phyloP scores from a whole-genome alignment of 1,140 invertebrate species.

The Mactra quadrangularis region DNA sequence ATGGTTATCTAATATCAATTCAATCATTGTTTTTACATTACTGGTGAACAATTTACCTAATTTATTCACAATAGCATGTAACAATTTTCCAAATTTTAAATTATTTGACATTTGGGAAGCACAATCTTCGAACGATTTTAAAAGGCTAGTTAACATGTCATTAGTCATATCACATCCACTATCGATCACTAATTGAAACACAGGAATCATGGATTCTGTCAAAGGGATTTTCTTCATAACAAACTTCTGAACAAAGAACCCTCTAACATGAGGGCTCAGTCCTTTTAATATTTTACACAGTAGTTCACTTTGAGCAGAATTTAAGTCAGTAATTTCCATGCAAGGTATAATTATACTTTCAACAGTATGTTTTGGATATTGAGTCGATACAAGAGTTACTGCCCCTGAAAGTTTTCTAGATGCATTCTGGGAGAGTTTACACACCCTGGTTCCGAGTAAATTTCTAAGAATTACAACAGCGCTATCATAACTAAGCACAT shows the following conservation, averaged over 20 bases:
- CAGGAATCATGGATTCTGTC: slow-evolving; percentile 5
- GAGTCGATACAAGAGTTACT: slow-evolving; percentile 22
- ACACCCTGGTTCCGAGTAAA: background rate
- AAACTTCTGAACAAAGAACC: slow-evolving; percentile 21
- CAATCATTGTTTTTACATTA: background rate
- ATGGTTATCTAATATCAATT: slow-evolving; percentile 5
- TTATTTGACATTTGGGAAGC: background rate
- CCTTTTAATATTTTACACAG: slow-evolving; percentile 19
- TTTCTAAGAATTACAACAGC: slow-evolving; percentile 6
- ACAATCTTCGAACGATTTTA: background rate
- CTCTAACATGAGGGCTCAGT: background rate
- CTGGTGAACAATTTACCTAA: background rate
- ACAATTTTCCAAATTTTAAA: slow-evolving; percentile 32
- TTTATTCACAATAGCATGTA: slow-evolving; percentile 38
- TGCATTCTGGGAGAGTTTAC: slow-evolving; percentile 32
- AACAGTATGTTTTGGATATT: slow-evolving; percentile 32
- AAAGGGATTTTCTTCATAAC: background rate
- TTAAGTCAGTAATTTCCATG: background rate
- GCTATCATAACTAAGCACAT: slow-evolving; percentile 16
- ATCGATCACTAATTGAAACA: slow-evolving; percentile 9
- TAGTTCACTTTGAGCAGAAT: slow-evolving; percentile 3
- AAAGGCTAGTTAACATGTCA: background rate
- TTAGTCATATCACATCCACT: slow-evolving; percentile 7
- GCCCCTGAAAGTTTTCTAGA: slow-evolving; percentile 30
- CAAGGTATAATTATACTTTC: slow-evolving; percentile 16